A percentile compares a stretch with the other conserved stretches of the same genome.
phyloP scores from a whole-genome alignment of 2,888 invertebrate genomes.

The Timandra comae region DNA sequence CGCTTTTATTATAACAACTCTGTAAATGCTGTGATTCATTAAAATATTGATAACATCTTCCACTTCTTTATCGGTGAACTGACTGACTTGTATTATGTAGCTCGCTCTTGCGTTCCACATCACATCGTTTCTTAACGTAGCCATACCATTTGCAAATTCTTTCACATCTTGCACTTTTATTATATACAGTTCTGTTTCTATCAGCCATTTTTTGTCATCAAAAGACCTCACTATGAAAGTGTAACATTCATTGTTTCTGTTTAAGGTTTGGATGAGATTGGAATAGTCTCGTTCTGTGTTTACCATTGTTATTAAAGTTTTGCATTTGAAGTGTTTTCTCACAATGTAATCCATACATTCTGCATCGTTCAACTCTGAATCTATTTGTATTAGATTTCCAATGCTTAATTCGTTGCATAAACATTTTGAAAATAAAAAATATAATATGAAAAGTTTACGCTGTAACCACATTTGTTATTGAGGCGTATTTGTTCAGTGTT shows the following conservation, averaged over 20 bases:
- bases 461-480: too few relatives aligned
- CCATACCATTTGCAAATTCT: slow-evolving; percentile 27
- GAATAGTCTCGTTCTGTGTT: slow-evolving; percentile 22
- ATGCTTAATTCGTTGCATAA: too few relatives aligned
- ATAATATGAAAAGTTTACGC: too few relatives aligned
- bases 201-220: slow-evolving; percentile 23
- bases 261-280: slow-evolving; percentile 22
- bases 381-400: too few relatives aligned
- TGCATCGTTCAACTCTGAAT: too few relatives aligned
- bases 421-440: too few relatives aligned
- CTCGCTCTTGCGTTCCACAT: slow-evolving; percentile 46
- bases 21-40: slow-evolving; percentile 30
- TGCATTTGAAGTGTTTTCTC: slow-evolving; percentile 27
- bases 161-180: slow-evolving; percentile 27
- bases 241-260: slow-evolving; percentile 26
- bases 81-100: slow-evolving; percentile 30
- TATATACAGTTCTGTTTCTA: slow-evolving; percentile 34
- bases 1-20: slow-evolving; percentile 27
- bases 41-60: slow-evolving; percentile 27
- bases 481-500: too few relatives aligned
- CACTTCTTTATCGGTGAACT: slow-evolving; percentile 21
- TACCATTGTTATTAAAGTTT: slow-evolving; percentile 25
- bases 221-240: slow-evolving; percentile 28
- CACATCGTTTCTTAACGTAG: slow-evolving; percentile 29
- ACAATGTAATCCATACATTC: slow-evolving; percentile 29